Conservation (phyloP, 2,113 vertebrate species). For the Aegypius monachus region DNA sequence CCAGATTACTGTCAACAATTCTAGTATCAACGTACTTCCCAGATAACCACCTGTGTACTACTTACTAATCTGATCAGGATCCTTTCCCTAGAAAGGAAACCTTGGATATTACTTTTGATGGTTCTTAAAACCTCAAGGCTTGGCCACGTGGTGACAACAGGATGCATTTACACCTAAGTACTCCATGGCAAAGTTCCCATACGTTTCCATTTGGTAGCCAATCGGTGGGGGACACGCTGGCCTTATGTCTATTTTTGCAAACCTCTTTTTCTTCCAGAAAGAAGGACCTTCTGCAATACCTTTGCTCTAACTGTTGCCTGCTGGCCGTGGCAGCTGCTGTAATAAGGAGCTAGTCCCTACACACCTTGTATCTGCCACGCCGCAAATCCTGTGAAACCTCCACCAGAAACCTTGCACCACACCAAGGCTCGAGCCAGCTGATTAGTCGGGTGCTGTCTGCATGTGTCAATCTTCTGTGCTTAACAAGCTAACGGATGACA, state of each 20-base stretch:
- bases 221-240: neutral
- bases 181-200: neutral
- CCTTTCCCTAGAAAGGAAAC: neutral
- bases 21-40: neutral
- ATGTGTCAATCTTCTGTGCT: neutral
- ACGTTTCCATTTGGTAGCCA: neutral
- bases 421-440: rapidly evolving
- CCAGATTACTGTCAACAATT: neutral
- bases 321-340: neutral
- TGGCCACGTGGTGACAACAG: rapidly evolving
- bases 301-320: neutral
- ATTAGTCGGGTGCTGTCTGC: rapidly evolving
- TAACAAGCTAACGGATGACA: neutral
- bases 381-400: neutral
- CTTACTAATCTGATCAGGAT: neutral
- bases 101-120: neutral
- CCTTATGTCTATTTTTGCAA: neutral
- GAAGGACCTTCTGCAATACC: neutral
- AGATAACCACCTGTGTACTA: neutral
- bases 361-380: rapidly evolving
- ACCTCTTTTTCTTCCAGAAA: neutral
- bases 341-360: neutral
- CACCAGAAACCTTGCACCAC: neutral
- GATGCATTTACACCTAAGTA: neutral
- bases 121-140: neutral